Evolutionary conservation across 2,797 vertebrate species (phyloP).

Genomic region (Hydrolagus colliei): DNA sequence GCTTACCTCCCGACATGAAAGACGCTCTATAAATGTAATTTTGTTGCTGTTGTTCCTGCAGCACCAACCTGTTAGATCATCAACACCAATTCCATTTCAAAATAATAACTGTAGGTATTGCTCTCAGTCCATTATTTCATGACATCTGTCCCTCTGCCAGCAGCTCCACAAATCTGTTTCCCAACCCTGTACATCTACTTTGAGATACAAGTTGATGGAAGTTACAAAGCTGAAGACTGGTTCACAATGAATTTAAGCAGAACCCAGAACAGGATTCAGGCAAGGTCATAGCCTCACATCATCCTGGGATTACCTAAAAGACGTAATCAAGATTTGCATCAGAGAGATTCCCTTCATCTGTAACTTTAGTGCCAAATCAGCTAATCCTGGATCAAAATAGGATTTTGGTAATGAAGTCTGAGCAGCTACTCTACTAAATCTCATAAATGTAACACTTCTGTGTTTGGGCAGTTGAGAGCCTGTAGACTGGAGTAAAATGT

Average conservation of each 20-base stretch:
- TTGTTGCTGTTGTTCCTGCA: too few relatives aligned
- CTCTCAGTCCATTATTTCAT: too few relatives aligned
- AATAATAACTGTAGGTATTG: too few relatives aligned
- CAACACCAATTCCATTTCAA: too few relatives aligned
- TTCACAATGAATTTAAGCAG: background rate
- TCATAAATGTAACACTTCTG: background rate
- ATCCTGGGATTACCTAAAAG: background rate
- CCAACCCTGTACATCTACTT: too few relatives aligned
- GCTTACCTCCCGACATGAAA: too few relatives aligned
- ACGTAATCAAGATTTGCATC: conserved; percentile 6
- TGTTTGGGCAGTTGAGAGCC: background rate
- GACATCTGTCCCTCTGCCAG: too few relatives aligned
- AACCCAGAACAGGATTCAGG: background rate
- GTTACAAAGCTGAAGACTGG: background rate
- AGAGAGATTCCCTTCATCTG: background rate
- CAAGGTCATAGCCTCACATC: background rate
- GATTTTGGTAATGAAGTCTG: background rate
- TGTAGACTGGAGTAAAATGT: background rate
- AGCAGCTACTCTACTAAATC: background rate
- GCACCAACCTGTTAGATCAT: too few relatives aligned
- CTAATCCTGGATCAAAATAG: conserved; percentile 23
- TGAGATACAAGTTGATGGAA: too few relatives aligned
- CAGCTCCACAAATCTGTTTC: too few relatives aligned
- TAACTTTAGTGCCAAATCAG: background rate
- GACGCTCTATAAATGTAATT: too few relatives aligned